phyloP scores from a whole-genome alignment of 2,888 invertebrate species.

The Diogma glabrata region DNA sequence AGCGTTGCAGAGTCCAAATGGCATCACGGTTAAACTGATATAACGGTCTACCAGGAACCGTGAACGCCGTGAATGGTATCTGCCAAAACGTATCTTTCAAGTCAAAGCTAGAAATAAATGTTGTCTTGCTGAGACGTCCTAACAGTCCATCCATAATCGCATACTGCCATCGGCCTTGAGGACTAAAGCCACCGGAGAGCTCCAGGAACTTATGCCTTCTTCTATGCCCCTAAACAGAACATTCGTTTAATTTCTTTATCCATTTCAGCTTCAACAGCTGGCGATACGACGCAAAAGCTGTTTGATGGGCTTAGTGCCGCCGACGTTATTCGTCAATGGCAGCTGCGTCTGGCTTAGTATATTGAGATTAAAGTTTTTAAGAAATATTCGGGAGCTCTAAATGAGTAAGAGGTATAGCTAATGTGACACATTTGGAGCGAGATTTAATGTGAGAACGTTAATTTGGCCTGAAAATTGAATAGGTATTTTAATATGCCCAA shows the following conservation, averaged over 20 bases:
- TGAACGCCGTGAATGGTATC: slow-evolving; percentile 20
- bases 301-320: slow-evolving; percentile 16
- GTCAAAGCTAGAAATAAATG: slow-evolving; percentile 22
- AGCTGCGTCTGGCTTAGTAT: too few species aligned
- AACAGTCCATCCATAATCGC: slow-evolving; percentile 17
- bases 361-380: background rate
- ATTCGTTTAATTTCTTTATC: slow-evolving; percentile 25
- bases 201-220: slow-evolving; percentile 23
- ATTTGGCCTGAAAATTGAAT: background rate
- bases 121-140: background rate
- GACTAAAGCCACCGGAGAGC: slow-evolving; percentile 23
- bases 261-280: slow-evolving; percentile 16
- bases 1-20: too few species aligned
- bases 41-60: too few species aligned
- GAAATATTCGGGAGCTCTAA: background rate
- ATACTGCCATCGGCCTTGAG: slow-evolving; percentile 17
- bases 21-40: too few species aligned
- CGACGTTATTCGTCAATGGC: too few species aligned
- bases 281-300: slow-evolving; percentile 19
- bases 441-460: background rate
- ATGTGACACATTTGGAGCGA: background rate
- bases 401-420: background rate
- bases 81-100: slow-evolving; percentile 20
- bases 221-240: slow-evolving; percentile 23
- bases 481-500: background rate